Conservation (phyloP, 2,888 invertebrate species). For the Drosophila prolongata region DNA sequence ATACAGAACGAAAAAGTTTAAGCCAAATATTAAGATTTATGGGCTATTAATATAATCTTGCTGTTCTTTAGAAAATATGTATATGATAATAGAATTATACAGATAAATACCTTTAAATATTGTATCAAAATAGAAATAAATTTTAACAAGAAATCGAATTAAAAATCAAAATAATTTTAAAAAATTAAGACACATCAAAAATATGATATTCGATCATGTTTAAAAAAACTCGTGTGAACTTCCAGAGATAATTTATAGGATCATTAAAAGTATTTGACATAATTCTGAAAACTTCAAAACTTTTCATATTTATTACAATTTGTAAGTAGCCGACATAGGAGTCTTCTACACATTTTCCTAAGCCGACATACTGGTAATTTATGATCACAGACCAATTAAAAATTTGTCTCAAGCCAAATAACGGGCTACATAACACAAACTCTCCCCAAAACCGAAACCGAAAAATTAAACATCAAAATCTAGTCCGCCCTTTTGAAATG, state of each 20-base stretch:
- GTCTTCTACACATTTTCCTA: slow-evolving; percentile 8
- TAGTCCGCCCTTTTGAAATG: slow-evolving; percentile 53
- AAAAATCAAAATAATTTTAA: too few relatives aligned
- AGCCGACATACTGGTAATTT: slow-evolving; percentile 61
- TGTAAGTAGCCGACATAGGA: slow-evolving; percentile 16
- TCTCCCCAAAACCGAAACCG: slow-evolving; percentile 6
- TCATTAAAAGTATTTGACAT: slow-evolving; percentile 5
- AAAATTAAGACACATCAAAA: too few relatives aligned
- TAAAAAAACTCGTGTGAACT: background rate
- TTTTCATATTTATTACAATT: slow-evolving; percentile 16
- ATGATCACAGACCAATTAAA: slow-evolving; percentile 62
- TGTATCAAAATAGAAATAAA: too few relatives aligned
- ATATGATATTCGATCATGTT: background rate
- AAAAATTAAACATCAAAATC: slow-evolving; percentile 44
- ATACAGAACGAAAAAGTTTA: slow-evolving; percentile 15
- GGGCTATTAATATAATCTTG: slow-evolving; percentile 20
- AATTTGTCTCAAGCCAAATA: slow-evolving; percentile 46
- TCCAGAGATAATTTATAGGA: background rate
- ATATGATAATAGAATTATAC: background rate
- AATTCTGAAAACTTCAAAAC: slow-evolving; percentile 20
- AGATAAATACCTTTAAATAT: too few relatives aligned
- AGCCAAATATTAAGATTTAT: slow-evolving; percentile 26
- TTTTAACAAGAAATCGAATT: too few relatives aligned
- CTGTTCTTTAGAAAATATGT: background rate
- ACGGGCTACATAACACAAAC: slow-evolving; percentile 11